Conservation (phyloP, 1,140 invertebrate species). For the Chelonus insularis region DNA sequence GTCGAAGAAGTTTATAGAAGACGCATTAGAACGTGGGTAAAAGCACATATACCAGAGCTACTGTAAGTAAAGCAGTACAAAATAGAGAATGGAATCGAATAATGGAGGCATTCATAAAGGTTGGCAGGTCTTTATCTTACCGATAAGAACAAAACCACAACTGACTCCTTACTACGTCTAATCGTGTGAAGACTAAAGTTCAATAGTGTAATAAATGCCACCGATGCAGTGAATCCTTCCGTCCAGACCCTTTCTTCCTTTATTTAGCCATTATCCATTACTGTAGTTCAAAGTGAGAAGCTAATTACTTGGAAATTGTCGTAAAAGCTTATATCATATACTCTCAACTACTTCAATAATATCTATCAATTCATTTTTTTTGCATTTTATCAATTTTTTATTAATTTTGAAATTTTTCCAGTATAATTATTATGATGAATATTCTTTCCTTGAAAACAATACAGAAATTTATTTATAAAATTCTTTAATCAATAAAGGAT, state of each 20-base stretch:
- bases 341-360: no score
- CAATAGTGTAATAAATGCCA: slow-evolving; percentile 40
- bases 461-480: no score
- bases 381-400: no score
- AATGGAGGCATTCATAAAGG: slow-evolving; percentile 56
- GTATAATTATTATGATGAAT: no score
- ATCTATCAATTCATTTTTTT: no score
- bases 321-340: slow-evolving; percentile 11
- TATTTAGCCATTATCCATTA: slow-evolving; percentile 27
- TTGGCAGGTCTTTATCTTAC: slow-evolving; percentile 52
- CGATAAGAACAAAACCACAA: slow-evolving; percentile 44
- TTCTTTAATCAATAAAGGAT: no score
- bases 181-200: slow-evolving; percentile 35
- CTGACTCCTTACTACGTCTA: slow-evolving; percentile 35
- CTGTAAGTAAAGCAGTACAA: slow-evolving; percentile 3
- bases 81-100: slow-evolving; percentile 34
- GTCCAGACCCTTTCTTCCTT: slow-evolving; percentile 32
- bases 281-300: slow-evolving; percentile 31
- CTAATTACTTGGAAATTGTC: slow-evolving; percentile 30
- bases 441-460: no score
- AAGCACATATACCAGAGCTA: background rate
- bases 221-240: slow-evolving; percentile 40
- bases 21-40: slow-evolving; percentile 8
- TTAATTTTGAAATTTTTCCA: no score
- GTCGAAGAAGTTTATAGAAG: slow-evolving; percentile 22